Conservation (phyloP, 2,888 invertebrate genomes). For the Antitype chi region DNA sequence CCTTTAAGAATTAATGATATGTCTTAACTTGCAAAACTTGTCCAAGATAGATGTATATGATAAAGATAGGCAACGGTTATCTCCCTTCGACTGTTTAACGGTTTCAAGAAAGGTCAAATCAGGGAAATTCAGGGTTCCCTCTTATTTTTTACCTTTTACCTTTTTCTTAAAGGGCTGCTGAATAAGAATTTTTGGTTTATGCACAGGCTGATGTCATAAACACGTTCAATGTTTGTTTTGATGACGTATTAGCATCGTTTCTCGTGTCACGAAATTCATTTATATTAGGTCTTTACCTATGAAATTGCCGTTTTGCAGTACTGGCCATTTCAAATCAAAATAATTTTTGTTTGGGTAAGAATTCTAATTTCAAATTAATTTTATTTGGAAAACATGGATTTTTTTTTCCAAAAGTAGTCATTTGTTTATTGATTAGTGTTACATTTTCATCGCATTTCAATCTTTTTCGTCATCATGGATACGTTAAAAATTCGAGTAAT, state of each 20-base stretch:
- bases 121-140: background rate
- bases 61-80: conserved; percentile 13
- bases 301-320: too few relatives aligned
- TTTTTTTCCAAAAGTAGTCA: too few relatives aligned
- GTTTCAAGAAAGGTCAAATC: conserved; percentile 23
- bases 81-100: conserved; percentile 11
- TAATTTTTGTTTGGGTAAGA: too few relatives aligned
- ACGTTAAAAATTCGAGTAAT: too few relatives aligned
- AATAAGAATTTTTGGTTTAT: background rate
- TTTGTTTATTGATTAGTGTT: too few relatives aligned
- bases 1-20: conserved; percentile 1
- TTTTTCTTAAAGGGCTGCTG: background rate
- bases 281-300: too few relatives aligned
- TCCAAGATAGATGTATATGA: too few relatives aligned
- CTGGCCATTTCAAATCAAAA: too few relatives aligned
- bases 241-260: conserved; percentile 19
- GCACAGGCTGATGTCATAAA: background rate
- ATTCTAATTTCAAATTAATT: too few relatives aligned
- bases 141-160: conserved; percentile 2
- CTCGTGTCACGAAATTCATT: conserved; percentile 39
- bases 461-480: too few relatives aligned
- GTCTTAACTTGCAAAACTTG: conserved; percentile 5
- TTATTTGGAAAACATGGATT: too few relatives aligned
- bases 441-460: too few relatives aligned
- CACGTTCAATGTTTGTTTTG: conserved; percentile 5